phyloP scores from a whole-genome alignment of 2,888 invertebrate species.

The Ceratothoa steindachneri region DNA sequence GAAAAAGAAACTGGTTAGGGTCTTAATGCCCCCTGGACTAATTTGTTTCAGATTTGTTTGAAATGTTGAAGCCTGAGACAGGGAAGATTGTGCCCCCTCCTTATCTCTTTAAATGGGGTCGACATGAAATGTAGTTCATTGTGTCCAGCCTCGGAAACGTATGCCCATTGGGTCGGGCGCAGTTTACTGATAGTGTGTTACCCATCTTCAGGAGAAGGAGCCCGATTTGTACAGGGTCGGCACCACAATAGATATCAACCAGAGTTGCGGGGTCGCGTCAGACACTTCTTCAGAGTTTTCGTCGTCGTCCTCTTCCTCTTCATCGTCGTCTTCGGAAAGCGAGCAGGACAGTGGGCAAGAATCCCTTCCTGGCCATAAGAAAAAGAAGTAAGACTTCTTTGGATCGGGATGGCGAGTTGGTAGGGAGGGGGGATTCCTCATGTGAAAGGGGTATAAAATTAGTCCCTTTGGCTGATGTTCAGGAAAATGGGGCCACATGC shows the following conservation, averaged over 20 bases:
- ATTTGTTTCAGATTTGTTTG: too few relatives aligned
- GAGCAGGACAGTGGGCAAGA: conserved; percentile 72
- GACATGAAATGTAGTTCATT: too few relatives aligned
- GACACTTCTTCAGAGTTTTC: conserved; percentile 88
- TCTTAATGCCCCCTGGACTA: too few relatives aligned
- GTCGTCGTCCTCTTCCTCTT: conserved; percentile 70
- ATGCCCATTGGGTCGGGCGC: too few relatives aligned
- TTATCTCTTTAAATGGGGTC: too few relatives aligned
- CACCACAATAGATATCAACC: conserved; percentile 75
- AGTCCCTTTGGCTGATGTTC: background rate
- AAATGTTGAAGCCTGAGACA: too few relatives aligned
- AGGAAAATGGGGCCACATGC: too few relatives aligned
- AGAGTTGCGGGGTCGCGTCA: conserved; percentile 85
- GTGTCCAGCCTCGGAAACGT: too few relatives aligned
- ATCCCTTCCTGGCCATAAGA: conserved; percentile 77
- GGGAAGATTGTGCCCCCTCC: too few relatives aligned
- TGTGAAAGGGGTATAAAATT: background rate
- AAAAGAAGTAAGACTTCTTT: conserved; percentile 50
- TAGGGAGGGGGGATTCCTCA: background rate
- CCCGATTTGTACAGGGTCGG: conserved; percentile 73
- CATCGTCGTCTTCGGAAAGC: conserved; percentile 53
- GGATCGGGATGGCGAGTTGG: background rate
- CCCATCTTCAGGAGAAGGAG: conserved; percentile 66
- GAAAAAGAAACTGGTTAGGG: too few relatives aligned
- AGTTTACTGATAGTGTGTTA: too few relatives aligned